Evolutionary conservation across 2,113 vertebrate species (phyloP), one percentile per base, ranked within the genome.

Genomic region (Myiopsitta monachus): DNA sequence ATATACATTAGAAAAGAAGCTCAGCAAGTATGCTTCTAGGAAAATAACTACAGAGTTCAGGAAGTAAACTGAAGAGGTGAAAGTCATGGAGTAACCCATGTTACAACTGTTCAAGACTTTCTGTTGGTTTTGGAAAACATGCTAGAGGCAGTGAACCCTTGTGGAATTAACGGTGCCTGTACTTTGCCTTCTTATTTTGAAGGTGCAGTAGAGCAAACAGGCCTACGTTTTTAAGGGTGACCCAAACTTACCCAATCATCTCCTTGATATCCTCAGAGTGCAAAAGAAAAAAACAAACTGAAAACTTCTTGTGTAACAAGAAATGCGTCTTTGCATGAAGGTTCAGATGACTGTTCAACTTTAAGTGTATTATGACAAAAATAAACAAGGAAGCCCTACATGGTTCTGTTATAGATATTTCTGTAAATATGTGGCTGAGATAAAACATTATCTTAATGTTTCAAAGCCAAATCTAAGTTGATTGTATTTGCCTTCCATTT

Each of bases 361-460:
- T 88, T 80, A 96, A 81, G 55, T 92, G 24, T 97, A 92, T 77
- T 96, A 82, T 70, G 61, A 78, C 90, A 93, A 73, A 87, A 82
- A 92, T 94, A 93, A 95, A 92, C 94, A 92, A 59, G 73, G 83
- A 96, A 94, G 87, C 83, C 85, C 83, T 79, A 62, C 64, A 79
- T 14, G 19, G 55, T 94, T 94, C 84, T 95, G 43, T 91, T 95
- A 86, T 97, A 96, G 89, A 52, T 73, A 57, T 88, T 94, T 97
- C 93, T 90, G 83, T 97, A 97, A 97, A 97, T 95, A 79, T 19
- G 57, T 83, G 94, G 94, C 93, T 97, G 93, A 96, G 98, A 96
- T 97, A 97, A 97, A 97, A 95, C 95, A 97, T 96, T 97, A 88
- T 83, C 76, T 84, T 97, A 93, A 90, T 96, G 86, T 98, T 98